These are phyloP conservation scores for Galago senegalensis DNA, from an alignment of 2,797 vertebrate species.

Conservation along the genomic window DNA sequence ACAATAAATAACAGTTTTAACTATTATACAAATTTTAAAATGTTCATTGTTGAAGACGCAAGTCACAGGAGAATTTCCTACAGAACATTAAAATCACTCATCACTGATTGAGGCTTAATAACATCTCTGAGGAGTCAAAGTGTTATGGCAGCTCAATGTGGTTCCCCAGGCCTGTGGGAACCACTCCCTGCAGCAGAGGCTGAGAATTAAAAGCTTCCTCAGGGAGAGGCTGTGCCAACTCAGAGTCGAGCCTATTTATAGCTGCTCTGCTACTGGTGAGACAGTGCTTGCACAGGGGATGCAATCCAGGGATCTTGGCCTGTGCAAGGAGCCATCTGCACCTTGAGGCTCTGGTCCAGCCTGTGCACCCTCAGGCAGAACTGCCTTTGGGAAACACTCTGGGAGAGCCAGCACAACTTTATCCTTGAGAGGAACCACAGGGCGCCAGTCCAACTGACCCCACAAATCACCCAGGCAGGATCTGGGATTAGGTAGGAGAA, in stretches of 20 bases:
- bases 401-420: not conserved
- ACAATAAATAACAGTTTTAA: not conserved
- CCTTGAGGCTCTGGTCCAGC: not conserved
- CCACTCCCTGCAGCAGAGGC: not conserved
- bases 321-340: not conserved
- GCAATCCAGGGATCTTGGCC: not conserved
- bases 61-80: not conserved
- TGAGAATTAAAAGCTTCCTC: slow-evolving; percentile 58
- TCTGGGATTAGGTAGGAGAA: not conserved
- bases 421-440: not conserved
- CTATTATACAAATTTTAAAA: not conserved
- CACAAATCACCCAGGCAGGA: not conserved
- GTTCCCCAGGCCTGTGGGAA: not conserved
- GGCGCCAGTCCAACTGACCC: not conserved
- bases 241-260: slow-evolving; percentile 67
- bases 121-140: not conserved
- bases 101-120: not conserved
- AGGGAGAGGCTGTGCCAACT: not conserved
- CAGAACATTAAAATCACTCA: not conserved
- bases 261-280: not conserved
- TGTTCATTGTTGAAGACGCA: not conserved
- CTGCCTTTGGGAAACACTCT: not conserved
- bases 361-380: not conserved
- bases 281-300: not conserved
- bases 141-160: not conserved